A percentile compares a stretch with the other conserved stretches of the same genome.
phyloP scores from a whole-genome alignment of 2,113 vertebrate genomes.

The Agapornis roseicollis region DNA sequence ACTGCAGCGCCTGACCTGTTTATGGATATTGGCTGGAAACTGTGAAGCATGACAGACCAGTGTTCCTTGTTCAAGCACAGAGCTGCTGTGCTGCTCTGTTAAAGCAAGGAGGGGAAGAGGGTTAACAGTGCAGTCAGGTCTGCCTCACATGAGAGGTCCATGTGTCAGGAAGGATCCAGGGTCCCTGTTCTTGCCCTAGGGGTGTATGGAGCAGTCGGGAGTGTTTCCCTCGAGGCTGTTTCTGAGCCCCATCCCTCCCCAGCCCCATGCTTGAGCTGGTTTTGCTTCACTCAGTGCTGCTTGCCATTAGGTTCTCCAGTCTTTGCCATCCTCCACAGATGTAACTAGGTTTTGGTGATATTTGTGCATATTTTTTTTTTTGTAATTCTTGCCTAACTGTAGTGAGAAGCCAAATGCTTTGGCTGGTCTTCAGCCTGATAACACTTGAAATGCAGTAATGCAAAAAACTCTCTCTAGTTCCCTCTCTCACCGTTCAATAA shows the following conservation, averaged over 20 bases:
- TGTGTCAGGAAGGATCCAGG: background rate
- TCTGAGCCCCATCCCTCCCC: too few species aligned
- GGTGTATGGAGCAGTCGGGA: background rate
- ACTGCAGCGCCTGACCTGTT: rapidly evolving
- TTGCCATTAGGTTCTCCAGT: background rate
- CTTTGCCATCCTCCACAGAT: background rate
- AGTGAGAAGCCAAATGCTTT: background rate
- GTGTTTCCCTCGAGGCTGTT: rapidly evolving
- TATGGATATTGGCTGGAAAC: background rate
- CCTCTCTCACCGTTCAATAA: background rate
- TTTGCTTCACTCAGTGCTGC: background rate
- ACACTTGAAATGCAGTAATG: background rate
- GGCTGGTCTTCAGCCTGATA: background rate
- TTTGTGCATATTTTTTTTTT: background rate
- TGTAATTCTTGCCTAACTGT: background rate
- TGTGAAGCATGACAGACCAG: background rate
- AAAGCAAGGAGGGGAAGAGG: background rate
- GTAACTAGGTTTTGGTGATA: background rate
- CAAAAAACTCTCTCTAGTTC: background rate
- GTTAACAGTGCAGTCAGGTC: background rate
- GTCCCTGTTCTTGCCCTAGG: background rate
- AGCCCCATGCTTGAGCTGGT: background rate
- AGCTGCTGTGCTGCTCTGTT: background rate
- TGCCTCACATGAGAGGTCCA: rapidly evolving
- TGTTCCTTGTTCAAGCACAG: background rate